phyloP scores from a whole-genome alignment of 2,888 invertebrate genomes.

The Zonitis immaculata region DNA sequence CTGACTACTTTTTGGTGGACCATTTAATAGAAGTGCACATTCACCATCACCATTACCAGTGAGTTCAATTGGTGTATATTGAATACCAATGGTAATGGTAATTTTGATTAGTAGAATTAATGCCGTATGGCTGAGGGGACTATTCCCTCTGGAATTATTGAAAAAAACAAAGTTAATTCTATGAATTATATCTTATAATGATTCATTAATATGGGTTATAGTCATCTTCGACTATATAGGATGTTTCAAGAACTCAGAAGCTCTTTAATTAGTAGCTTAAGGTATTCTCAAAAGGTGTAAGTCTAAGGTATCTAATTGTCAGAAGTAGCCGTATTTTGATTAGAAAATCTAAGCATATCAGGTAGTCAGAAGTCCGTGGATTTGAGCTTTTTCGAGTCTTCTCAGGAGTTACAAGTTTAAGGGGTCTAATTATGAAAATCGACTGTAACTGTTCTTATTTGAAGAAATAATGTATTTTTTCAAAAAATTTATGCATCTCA shows the following conservation, averaged over 20 bases:
- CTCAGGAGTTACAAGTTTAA: too few relatives aligned
- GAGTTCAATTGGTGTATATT: conserved; percentile 42
- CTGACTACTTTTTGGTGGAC: conserved; percentile 72
- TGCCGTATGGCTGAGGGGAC: conserved; percentile 11
- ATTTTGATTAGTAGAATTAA: conserved; percentile 1
- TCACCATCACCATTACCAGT: conserved; percentile 49
- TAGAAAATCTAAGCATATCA: too few relatives aligned
- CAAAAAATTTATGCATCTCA: too few relatives aligned
- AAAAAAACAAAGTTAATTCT: neutral
- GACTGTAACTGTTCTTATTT: too few relatives aligned
- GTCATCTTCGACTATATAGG: neutral
- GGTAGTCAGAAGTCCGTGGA: too few relatives aligned
- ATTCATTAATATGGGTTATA: neutral
- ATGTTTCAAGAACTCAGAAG: too few relatives aligned
- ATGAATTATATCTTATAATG: neutral
- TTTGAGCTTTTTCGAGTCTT: too few relatives aligned
- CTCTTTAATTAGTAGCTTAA: too few relatives aligned
- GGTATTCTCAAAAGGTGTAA: too few relatives aligned
- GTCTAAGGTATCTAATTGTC: neutral
- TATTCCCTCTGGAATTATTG: conserved; percentile 21
- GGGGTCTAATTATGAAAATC: too few relatives aligned
- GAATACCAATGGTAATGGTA: conserved; percentile 30
- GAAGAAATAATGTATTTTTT: too few relatives aligned
- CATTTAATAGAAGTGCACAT: conserved; percentile 73
- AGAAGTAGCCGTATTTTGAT: neutral